phyloP scores from a whole-genome alignment of 2,888 invertebrate genomes.

The Hydriomena furcata region DNA sequence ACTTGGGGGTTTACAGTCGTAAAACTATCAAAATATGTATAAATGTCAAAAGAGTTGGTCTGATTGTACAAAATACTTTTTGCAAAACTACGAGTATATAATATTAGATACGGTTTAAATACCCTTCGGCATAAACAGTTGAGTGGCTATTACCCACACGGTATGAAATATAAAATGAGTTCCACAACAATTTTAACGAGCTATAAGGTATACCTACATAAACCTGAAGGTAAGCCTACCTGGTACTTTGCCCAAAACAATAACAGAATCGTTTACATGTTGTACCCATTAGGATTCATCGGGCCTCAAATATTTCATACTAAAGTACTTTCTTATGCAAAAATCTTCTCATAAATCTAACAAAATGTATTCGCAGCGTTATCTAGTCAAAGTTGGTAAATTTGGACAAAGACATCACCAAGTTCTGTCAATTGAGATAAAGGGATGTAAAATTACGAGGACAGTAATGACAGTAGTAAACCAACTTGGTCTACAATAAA shows the following conservation, averaged over 20 bases:
- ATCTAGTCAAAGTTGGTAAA: conserved; percentile 54
- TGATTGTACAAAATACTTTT: neutral
- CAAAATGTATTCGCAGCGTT: conserved; percentile 52
- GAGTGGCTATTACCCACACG: conserved; percentile 17
- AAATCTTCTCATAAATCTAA: conserved; percentile 41
- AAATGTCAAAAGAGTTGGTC: no score
- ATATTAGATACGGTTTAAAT: conserved; percentile 12
- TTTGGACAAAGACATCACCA: conserved; percentile 67
- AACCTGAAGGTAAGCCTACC: conserved; percentile 31
- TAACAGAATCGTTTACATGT: conserved; percentile 34
- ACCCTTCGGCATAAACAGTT: conserved; percentile 14
- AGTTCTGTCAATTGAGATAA: conserved; percentile 74
- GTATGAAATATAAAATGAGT: conserved; percentile 24
- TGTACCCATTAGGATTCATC: conserved; percentile 34
- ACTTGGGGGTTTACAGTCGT: no score
- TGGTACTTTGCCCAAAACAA: conserved; percentile 34
- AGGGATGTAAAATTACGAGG: conserved; percentile 75
- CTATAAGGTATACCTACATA: conserved; percentile 32
- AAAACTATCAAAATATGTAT: no score
- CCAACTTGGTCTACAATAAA: conserved; percentile 57
- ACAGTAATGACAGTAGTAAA: conserved; percentile 66
- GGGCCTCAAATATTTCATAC: conserved; percentile 32
- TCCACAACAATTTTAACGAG: conserved; percentile 35
- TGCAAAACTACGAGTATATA: neutral
- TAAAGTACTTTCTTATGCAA: conserved; percentile 39